Evolutionary conservation across 2,113 vertebrate genomes (phyloP), one percentile per base, ranked within the genome.

Genomic region (Pterocles burchelli): DNA sequence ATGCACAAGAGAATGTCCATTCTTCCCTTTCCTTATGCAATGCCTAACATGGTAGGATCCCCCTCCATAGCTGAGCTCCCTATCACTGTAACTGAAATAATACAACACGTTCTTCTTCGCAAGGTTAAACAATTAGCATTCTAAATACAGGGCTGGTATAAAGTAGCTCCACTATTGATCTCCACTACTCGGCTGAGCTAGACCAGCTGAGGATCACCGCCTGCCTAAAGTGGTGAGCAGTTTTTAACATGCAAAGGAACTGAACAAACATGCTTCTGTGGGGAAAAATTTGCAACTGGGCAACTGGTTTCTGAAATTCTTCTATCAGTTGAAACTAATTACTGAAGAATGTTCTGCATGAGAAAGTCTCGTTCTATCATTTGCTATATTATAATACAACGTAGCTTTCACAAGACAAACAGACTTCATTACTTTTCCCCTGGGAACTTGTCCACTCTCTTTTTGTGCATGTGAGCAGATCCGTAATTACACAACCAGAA

Each of bases 401-500:
- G 28, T 4, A 57, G 65, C 63, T 95, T 94, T 91, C 5, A 10
- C 87, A 95, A 95, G 80, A 95, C 29, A 78, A 66, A 92, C 51
- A 84, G 73, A 41, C 65, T 80, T 88, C n/a, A 52, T 48, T 48
- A 45, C 49, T 94, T 81, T 78, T 85, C 91, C 77, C 81, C 46
- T 33, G 91, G 36, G 89, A 95, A 73, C 41, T 46, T 17, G 33
- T 81, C 34, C 41, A 22, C 24, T 84, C 63, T 52, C 76, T 71
- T 67, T 68, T 63, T 8, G 62, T 57, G 66, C 58, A 90, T 15
- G 57, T 34, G 21, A 90, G 61, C 72, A 81, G 68, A 90, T 63
- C 65, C 26, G 17, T 86, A 95, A 92, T 92, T 95, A 92, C 72
- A 86, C 79, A 88, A 89, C 29, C 79, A 95, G 76, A 93, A 80